phyloP scores from a whole-genome alignment of 2,888 invertebrate genomes.

The Rutpela maculata region DNA sequence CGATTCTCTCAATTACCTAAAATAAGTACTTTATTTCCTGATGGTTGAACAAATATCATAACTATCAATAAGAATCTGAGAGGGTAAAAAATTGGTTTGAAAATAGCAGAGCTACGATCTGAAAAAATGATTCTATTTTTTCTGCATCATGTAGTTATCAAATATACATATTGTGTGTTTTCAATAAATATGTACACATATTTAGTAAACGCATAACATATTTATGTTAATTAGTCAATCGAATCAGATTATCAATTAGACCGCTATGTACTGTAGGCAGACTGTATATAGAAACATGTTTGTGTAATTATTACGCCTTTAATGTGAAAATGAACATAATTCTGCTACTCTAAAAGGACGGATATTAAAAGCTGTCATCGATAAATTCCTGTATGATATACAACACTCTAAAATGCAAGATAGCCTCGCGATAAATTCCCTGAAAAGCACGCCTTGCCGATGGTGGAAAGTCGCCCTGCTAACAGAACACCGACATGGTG shows the following conservation, averaged over 20 bases:
- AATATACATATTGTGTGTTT: no score
- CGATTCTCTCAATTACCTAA: no score
- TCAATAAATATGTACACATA: background rate
- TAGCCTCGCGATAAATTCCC: background rate
- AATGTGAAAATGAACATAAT: background rate
- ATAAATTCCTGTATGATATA: conserved; percentile 6
- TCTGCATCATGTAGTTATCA: no score
- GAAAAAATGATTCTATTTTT: no score
- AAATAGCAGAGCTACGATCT: no score
- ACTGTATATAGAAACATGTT: conserved; percentile 2
- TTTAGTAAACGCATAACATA: background rate
- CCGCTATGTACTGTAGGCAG: background rate
- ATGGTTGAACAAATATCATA: no score
- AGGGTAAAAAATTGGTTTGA: no score
- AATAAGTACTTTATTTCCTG: no score
- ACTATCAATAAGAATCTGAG: no score
- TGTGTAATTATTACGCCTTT: background rate
- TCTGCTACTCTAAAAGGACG: background rate
- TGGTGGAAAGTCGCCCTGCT: conserved; percentile 23
- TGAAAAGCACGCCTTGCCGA: conserved; percentile 17
- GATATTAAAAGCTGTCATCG: conserved; percentile 23
- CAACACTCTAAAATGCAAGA: background rate
- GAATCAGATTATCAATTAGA: background rate
- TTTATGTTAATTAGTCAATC: background rate
- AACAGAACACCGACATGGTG: conserved; percentile 57